Percentiles rank a stretch among this genome's conserved stretches.
Evolutionary conservation across 2,113 vertebrate species (phyloP).

Genomic region (Chaetops frenatus): DNA sequence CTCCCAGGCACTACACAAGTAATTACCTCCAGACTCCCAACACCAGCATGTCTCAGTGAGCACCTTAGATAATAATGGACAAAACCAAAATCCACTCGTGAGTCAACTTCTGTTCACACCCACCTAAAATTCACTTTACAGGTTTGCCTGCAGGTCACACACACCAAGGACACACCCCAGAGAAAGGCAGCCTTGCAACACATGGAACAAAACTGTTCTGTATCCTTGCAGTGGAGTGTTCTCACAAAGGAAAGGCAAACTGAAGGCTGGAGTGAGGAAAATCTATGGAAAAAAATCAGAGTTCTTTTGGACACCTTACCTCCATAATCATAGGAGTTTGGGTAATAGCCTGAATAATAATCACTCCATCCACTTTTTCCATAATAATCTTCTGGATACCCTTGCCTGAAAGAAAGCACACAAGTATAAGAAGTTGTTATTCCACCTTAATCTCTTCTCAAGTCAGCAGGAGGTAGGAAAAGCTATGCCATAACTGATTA

Average conservation of each 20-base stretch:
- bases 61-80: neutral
- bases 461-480: neutral
- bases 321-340: slow-evolving; percentile 78
- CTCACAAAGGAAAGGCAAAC: neutral
- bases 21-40: neutral
- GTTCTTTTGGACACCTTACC: slow-evolving; percentile 32
- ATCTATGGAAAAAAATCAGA: neutral
- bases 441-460: neutral
- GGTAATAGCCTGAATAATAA: slow-evolving; percentile 83
- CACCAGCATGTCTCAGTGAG: neutral
- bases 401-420: slow-evolving; percentile 75
- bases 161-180: neutral
- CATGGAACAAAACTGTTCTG: neutral
- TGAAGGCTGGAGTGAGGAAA: neutral
- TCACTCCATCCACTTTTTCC: slow-evolving; percentile 79
- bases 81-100: neutral
- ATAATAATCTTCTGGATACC: slow-evolving; percentile 80
- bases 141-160: neutral
- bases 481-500: neutral
- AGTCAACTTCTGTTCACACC: neutral
- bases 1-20: neutral
- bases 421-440: neutral
- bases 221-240: neutral
- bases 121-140: neutral
- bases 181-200: neutral